Evolutionary conservation across 2,888 invertebrate genomes (phyloP).

Genomic region (Acanthococcus lagerstroemiae): DNA sequence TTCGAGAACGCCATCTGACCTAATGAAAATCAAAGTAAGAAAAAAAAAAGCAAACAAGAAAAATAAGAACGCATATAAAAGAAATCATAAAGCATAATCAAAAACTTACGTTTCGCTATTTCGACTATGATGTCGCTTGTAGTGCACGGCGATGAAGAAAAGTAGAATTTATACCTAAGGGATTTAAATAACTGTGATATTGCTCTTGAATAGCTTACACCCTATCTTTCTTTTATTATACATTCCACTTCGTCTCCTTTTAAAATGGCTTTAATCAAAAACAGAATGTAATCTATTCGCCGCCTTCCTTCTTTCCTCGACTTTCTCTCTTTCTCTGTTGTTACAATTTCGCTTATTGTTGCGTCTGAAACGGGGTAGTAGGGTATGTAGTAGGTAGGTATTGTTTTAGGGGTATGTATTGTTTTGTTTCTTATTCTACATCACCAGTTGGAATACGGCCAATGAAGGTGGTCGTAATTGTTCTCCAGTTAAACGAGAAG

Average conservation of each 20-base stretch:
- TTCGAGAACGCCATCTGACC: neutral
- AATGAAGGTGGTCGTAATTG: no score
- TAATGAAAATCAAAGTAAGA: conserved; percentile 22
- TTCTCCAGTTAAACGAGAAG: no score
- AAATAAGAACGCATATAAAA: conserved; percentile 19
- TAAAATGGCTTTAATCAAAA: conserved; percentile 27
- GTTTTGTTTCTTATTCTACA: no score
- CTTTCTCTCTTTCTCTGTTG: no score
- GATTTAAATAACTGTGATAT: conserved; percentile 28
- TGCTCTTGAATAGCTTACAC: conserved; percentile 20
- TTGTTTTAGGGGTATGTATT: no score
- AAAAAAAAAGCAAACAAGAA: neutral
- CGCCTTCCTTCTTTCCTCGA: no score
- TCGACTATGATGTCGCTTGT: conserved; percentile 15
- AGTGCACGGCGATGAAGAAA: conserved; percentile 17
- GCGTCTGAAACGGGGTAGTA: no score
- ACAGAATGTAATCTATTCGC: no score
- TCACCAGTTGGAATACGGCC: no score
- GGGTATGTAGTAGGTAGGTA: no score
- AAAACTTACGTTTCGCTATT: conserved; percentile 24
- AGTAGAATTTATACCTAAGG: conserved; percentile 27
- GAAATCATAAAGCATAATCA: conserved; percentile 28
- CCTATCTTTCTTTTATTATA: conserved; percentile 25
- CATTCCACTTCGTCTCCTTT: conserved; percentile 13
- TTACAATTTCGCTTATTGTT: no score